Evolutionary conservation across 1,140 invertebrate genomes (phyloP).

Genomic region (Cyclina sinensis): DNA sequence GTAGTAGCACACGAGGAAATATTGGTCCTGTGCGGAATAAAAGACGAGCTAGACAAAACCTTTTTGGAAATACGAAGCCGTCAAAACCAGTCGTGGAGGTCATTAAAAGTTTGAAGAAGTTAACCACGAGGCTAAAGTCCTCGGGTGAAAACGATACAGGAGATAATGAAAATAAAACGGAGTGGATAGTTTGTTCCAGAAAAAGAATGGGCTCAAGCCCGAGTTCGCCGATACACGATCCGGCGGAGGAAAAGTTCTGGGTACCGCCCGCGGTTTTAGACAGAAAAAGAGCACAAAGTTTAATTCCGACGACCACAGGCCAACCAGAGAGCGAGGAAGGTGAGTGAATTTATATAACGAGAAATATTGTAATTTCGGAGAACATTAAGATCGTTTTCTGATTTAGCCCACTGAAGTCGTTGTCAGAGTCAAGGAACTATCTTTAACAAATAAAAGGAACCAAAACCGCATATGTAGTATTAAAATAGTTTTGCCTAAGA

Average conservation of each 20-base stretch:
- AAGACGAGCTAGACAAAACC: neutral
- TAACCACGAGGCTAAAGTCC: constrained; percentile 44
- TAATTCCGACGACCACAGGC: constrained; percentile 46
- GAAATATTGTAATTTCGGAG: too few relatives aligned
- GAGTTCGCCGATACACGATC: constrained; percentile 45
- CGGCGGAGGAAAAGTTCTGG: constrained; percentile 59
- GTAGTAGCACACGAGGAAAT: neutral
- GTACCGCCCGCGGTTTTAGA: constrained; percentile 57
- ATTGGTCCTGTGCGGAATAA: neutral
- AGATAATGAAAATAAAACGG: constrained; percentile 33
- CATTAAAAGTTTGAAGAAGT: constrained; percentile 54
- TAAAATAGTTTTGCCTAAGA: too few relatives aligned
- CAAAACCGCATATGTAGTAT: too few relatives aligned
- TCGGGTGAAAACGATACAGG: constrained; percentile 1
- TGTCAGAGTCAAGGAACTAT: too few relatives aligned
- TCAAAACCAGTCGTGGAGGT: constrained; percentile 52
- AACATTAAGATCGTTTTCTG: too few relatives aligned
- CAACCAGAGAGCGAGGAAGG: constrained; percentile 62
- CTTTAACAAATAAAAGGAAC: too few relatives aligned
- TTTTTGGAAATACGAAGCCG: neutral
- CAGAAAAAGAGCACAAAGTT: constrained; percentile 58
- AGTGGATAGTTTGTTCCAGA: constrained; percentile 62
- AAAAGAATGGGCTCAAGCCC: constrained; percentile 64
- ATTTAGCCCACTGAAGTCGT: too few relatives aligned
- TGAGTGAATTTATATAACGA: too few relatives aligned